These are phyloP conservation scores for Acanthochromis polyacanthus DNA, from an alignment of 2,113 vertebrate genomes.

Conservation along the genomic window DNA sequence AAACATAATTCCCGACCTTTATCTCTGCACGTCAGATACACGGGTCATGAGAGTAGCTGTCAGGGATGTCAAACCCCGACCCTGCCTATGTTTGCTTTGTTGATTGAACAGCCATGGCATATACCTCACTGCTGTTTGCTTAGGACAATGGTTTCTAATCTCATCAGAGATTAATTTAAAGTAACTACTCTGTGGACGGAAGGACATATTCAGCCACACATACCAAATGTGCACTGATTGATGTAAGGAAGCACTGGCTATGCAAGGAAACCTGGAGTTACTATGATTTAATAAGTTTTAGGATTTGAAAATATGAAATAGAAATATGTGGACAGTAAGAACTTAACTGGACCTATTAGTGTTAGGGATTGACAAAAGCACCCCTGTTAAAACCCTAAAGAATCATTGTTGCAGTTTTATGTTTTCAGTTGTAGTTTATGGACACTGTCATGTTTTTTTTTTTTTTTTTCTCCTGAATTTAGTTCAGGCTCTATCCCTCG, in stretches of 20 bases:
- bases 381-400: too few relatives aligned
- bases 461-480: too few relatives aligned
- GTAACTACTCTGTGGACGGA: constrained; percentile 16
- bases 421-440: too few relatives aligned
- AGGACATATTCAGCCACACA: constrained; percentile 10
- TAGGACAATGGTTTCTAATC: constrained; percentile 48
- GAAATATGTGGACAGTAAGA: not conserved
- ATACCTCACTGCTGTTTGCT: constrained; percentile 58
- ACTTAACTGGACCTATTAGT: not conserved
- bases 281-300: not conserved
- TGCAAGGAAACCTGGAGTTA: not conserved
- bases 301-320: constrained; percentile 1
- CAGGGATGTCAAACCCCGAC: constrained; percentile 42
- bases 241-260: not conserved
- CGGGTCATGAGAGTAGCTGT: constrained; percentile 35
- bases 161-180: constrained; percentile 59
- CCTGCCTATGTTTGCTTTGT: constrained; percentile 63
- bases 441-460: too few relatives aligned
- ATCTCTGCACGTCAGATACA: constrained; percentile 44
- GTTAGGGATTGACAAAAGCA: too few relatives aligned
- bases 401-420: too few relatives aligned
- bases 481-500: too few relatives aligned
- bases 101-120: constrained; percentile 58
- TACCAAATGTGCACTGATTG: constrained; percentile 10
- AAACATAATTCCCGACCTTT: constrained; percentile 42